These are phyloP conservation scores for Rallus limicola DNA, from an alignment of 2,113 vertebrate genomes.

Conservation along the genomic window DNA sequence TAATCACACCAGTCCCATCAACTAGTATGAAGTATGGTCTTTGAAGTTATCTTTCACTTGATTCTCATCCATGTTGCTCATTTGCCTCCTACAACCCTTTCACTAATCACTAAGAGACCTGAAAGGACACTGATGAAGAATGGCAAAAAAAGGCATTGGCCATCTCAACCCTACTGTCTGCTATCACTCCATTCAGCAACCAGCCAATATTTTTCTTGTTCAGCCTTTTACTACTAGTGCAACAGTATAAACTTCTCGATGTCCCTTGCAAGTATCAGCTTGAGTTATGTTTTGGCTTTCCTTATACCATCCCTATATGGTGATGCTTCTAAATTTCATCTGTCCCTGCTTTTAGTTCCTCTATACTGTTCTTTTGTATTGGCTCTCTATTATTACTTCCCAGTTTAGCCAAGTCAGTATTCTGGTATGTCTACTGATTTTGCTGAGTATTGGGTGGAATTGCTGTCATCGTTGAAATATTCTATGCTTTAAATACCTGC, in stretches of 20 bases:
- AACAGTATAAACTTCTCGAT: background rate
- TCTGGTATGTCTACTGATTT: background rate
- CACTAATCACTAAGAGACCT: background rate
- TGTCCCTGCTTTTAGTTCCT: background rate
- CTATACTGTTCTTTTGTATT: background rate
- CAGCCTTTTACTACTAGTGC: background rate
- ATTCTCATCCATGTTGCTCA: background rate
- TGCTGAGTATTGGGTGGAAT: background rate
- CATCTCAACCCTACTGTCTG: background rate
- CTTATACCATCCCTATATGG: background rate
- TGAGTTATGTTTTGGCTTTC: background rate
- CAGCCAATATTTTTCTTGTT: background rate
- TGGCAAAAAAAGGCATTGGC: background rate
- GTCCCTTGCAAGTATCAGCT: background rate
- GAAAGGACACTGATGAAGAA: background rate
- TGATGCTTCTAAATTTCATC: background rate
- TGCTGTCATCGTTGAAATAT: background rate
- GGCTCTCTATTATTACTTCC: background rate
- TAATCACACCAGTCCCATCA: background rate
- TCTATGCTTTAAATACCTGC: background rate
- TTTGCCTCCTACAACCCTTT: background rate
- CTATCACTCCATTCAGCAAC: background rate
- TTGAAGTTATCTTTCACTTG: background rate
- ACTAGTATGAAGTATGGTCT: background rate
- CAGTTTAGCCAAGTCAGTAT: background rate